These are phyloP conservation scores for Geodia barretti DNA, from an alignment of 37 sponge, comb jelly and placozoan genomes.

Conservation along the genomic window DNA sequence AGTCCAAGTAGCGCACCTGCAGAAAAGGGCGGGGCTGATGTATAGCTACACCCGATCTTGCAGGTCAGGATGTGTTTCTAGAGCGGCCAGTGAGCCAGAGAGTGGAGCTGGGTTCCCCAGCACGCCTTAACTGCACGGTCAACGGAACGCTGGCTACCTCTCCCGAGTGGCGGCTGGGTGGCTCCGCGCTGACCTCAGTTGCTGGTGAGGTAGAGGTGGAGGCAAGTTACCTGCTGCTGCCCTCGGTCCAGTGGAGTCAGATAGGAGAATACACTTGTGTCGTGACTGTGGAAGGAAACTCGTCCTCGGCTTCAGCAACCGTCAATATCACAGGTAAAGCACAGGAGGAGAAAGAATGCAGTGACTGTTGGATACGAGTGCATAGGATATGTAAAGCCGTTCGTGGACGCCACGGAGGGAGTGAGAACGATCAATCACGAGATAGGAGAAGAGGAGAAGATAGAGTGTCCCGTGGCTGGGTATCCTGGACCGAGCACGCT, in stretches of 20 bases:
- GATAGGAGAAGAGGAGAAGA: neutral
- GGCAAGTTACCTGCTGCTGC: neutral
- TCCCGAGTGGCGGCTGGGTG: neutral
- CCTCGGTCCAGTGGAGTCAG: neutral
- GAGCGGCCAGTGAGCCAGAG: neutral
- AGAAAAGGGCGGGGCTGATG: neutral
- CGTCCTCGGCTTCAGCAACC: neutral
- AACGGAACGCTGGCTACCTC: neutral
- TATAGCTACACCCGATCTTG: too few species aligned
- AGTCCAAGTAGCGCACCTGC: neutral
- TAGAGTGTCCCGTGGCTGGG: neutral
- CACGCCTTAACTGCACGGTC: neutral
- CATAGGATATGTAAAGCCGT: neutral
- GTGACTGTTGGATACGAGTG: too few species aligned
- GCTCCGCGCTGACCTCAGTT: neutral
- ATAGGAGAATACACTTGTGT: neutral
- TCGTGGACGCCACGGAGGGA: neutral
- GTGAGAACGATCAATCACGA: neutral
- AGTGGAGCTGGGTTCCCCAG: neutral
- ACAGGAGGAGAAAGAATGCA: neutral
- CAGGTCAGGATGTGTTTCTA: neutral
- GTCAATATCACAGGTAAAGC: neutral
- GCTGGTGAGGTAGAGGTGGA: neutral
- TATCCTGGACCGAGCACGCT: neutral
- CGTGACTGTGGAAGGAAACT: neutral